phyloP scores from a whole-genome alignment of 2,113 vertebrate genomes.

The Lota lota region DNA sequence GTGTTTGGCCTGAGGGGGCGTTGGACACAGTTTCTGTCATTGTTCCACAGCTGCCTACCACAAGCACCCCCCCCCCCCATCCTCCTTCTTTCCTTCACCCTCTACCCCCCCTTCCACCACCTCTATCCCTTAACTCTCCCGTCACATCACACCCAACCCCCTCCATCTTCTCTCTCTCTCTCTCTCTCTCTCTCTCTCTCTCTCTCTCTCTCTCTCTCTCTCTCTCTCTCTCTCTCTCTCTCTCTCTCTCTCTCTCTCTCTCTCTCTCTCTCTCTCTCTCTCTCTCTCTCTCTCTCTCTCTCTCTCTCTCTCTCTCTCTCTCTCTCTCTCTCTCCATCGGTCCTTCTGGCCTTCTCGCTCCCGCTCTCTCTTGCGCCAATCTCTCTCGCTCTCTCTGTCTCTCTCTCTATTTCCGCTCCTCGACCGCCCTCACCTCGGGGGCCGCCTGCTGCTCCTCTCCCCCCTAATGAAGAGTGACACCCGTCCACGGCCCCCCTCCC shows the following conservation, averaged over 20 bases:
- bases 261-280: not conserved
- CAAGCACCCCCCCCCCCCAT: not conserved
- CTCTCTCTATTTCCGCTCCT: not conserved
- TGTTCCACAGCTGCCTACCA: conserved; percentile 73
- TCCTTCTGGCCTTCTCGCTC: too few relatives aligned
- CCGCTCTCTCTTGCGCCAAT: not conserved
- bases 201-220: too few relatives aligned
- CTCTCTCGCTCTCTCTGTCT: not conserved
- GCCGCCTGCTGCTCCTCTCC: not conserved
- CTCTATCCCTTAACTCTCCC: too few relatives aligned
- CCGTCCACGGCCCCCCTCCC: not conserved
- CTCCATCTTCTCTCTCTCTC: too few relatives aligned
- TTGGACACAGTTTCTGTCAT: conserved; percentile 72
- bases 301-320: too few relatives aligned
- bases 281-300: too few relatives aligned
- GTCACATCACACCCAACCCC: too few relatives aligned
- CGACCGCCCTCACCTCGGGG: not conserved
- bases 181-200: not conserved
- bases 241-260: not conserved
- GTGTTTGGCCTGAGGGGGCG: conserved; percentile 72
- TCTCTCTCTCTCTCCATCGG: too few relatives aligned
- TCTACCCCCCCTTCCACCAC: not conserved
- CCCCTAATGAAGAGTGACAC: not conserved
- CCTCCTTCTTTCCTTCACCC: not conserved
- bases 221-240: not conserved